Conservation (phyloP, 2,113 vertebrate genomes). For the Uropsilus gracilis region DNA sequence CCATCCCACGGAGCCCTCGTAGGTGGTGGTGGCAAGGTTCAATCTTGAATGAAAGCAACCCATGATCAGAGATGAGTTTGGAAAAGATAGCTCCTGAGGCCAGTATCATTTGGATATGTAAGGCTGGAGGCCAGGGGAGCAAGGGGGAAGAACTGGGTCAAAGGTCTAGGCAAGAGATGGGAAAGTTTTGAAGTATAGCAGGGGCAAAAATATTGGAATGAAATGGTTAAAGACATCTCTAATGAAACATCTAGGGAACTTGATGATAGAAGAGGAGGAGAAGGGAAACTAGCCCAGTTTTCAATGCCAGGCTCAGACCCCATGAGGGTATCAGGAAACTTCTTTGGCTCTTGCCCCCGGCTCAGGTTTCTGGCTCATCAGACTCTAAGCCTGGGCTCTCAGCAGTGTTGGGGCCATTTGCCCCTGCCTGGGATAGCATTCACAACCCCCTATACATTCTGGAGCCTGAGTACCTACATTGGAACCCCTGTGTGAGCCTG, state of each 20-base stretch:
- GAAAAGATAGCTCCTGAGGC: background rate
- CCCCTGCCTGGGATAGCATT: background rate
- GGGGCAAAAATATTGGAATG: background rate
- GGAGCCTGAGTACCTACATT: background rate
- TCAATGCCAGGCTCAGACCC: background rate
- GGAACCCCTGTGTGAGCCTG: conserved; percentile 1
- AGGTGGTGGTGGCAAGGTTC: background rate
- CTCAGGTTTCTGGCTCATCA: background rate
- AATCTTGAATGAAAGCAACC: background rate
- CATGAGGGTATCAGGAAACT: background rate
- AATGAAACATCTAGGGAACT: background rate
- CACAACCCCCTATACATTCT: background rate
- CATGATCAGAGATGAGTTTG: conserved; percentile 35
- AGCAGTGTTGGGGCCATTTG: background rate
- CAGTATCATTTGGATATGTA: background rate
- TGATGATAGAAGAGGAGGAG: background rate
- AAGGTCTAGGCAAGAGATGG: background rate
- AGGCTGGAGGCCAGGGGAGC: background rate
- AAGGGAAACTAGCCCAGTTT: background rate
- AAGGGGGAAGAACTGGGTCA: background rate
- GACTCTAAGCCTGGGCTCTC: background rate
- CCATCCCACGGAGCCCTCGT: background rate
- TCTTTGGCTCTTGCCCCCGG: background rate
- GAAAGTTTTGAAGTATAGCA: background rate
- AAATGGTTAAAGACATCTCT: background rate